Conservation (phyloP, 1,140 invertebrate genomes). For the Brachionus plicatilis region DNA sequence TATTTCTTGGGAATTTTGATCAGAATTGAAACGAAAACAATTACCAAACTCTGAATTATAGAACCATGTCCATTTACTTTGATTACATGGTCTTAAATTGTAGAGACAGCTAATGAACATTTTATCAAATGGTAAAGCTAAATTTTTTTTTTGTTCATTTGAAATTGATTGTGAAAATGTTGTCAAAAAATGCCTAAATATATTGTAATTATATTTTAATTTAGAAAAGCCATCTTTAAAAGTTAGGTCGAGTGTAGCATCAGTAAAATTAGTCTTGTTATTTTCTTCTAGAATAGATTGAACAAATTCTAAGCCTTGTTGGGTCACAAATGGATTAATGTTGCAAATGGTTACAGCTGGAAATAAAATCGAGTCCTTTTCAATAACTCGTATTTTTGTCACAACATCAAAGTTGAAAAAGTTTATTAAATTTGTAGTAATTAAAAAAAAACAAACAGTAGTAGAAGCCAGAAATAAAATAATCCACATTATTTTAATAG, state of each 20-base stretch:
- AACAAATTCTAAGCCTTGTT: not conserved
- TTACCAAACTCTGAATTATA: not conserved
- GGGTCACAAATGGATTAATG: not conserved
- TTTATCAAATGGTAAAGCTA: not conserved
- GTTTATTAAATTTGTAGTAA: not conserved
- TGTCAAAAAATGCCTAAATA: not conserved
- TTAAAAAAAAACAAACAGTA: not conserved
- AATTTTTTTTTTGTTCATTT: not conserved
- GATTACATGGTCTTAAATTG: not conserved
- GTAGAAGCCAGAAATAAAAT: not conserved
- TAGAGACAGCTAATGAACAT: conserved; percentile 11
- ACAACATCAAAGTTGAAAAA: not conserved
- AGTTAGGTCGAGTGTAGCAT: not conserved
- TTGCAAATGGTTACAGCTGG: conserved; percentile 27
- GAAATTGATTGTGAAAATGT: not conserved
- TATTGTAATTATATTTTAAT: not conserved
- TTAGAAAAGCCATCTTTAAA: not conserved
- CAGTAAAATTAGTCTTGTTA: not conserved
- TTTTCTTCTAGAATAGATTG: not conserved
- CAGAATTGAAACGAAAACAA: conserved; percentile 22
- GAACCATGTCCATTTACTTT: not conserved
- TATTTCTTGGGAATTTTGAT: not conserved
- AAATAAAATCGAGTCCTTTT: not conserved
- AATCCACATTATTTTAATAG: not conserved
- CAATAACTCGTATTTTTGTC: conserved; percentile 3